phyloP scores from a whole-genome alignment of 2,888 invertebrate species.

The Tetanocera ferruginea region DNA sequence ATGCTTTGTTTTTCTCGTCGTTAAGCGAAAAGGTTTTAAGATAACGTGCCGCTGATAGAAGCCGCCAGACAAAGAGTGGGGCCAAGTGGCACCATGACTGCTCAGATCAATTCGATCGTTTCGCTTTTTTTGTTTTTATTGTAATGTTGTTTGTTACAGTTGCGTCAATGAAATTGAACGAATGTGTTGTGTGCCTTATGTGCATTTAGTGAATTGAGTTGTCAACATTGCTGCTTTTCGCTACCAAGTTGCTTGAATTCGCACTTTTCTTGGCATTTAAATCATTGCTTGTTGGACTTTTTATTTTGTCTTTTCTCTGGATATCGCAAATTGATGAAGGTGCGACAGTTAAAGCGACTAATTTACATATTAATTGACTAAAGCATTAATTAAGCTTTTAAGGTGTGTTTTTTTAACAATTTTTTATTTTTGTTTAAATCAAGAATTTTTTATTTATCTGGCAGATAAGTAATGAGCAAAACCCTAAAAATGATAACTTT shows the following conservation, averaged over 20 bases:
- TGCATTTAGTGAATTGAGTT: constrained; percentile 63
- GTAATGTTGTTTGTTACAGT: neutral
- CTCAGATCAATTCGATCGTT: constrained; percentile 16
- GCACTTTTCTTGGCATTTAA: neutral
- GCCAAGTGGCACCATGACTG: neutral
- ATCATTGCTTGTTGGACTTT: neutral
- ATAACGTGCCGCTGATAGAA: constrained; percentile 27
- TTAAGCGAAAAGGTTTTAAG: constrained; percentile 27
- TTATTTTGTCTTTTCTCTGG: neutral
- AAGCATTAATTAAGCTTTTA: constrained; percentile 26
- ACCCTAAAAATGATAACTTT: too few species aligned
- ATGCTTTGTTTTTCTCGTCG: constrained; percentile 4
- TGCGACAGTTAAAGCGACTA: constrained; percentile 60
- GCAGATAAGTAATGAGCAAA: too few species aligned
- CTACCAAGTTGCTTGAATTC: neutral
- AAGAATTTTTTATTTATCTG: too few species aligned
- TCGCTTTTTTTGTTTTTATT: neutral
- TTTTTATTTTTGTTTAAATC: neutral
- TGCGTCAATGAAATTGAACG: constrained; percentile 7
- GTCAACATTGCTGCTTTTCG: constrained; percentile 66
- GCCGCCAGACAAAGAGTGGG: neutral
- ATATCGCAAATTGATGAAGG: constrained; percentile 47
- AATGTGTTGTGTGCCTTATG: neutral
- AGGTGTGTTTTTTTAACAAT: neutral
- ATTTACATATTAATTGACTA: constrained; percentile 68